Conservation (phyloP, 1,140 invertebrate genomes). For the Ceratosolen fusciceps region DNA sequence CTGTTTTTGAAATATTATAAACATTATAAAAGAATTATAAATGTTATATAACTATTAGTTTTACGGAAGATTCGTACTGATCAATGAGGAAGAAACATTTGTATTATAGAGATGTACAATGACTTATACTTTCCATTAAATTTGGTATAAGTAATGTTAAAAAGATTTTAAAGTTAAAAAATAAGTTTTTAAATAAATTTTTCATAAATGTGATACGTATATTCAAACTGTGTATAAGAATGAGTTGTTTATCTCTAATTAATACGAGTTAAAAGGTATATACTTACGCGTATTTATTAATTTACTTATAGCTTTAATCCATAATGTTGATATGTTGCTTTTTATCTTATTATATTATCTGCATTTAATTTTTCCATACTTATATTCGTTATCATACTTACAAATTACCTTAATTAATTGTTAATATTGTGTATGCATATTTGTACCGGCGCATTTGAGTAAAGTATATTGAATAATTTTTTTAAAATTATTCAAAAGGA, state of each 20-base stretch:
- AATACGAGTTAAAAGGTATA: background rate
- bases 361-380: background rate
- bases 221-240: too few relatives aligned
- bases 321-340: background rate
- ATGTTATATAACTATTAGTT: slow-evolving; percentile 51
- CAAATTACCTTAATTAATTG: too few relatives aligned
- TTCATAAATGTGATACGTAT: too few relatives aligned
- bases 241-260: slow-evolving; percentile 16
- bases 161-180: background rate
- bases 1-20: slow-evolving; percentile 1
- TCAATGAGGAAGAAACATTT: slow-evolving; percentile 8
- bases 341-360: background rate
- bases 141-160: background rate
- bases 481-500: too few relatives aligned
- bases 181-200: background rate
- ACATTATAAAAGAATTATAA: background rate
- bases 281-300: background rate
- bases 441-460: too few relatives aligned
- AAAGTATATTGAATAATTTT: too few relatives aligned
- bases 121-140: slow-evolving; percentile 33
- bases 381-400: too few relatives aligned
- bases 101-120: slow-evolving; percentile 23
- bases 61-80: slow-evolving; percentile 70
- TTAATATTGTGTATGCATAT: background rate
- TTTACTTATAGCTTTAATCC: background rate